Percentiles rank a stretch among this genome's conserved stretches.
Conservation (phyloP, 2,113 vertebrate species). For the Potamarius usumacintae region DNA sequence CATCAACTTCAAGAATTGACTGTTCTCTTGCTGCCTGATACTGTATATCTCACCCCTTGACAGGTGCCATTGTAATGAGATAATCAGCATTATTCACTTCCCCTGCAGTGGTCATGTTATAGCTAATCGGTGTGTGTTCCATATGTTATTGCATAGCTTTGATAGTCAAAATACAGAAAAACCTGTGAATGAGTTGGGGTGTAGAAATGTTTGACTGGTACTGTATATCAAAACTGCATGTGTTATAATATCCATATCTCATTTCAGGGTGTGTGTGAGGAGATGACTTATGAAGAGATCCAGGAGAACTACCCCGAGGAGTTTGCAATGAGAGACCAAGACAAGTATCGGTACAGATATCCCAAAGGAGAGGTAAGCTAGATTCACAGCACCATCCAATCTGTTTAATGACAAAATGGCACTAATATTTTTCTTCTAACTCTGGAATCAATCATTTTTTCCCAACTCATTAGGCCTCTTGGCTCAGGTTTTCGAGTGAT, state of each 20-base stretch:
- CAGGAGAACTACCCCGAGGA: conserved; percentile 82
- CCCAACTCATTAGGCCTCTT: not conserved
- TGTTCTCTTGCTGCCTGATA: too few relatives aligned
- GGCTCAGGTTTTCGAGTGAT: not conserved
- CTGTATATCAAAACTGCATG: not conserved
- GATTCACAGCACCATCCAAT: not conserved
- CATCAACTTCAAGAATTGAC: too few relatives aligned
- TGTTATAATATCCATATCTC: not conserved
- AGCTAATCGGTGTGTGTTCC: too few relatives aligned
- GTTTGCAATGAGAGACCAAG: conserved; percentile 87
- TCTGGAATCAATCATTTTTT: not conserved
- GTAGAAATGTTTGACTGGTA: too few relatives aligned
- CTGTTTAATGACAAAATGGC: not conserved
- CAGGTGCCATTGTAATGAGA: too few relatives aligned
- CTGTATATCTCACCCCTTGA: too few relatives aligned
- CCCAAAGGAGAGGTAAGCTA: conserved; percentile 84
- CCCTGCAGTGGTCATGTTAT: too few relatives aligned
- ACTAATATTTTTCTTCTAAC: not conserved
- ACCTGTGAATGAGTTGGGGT: too few relatives aligned
- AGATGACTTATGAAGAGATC: conserved; percentile 90
- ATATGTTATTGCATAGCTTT: too few relatives aligned
- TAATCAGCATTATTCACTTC: too few relatives aligned
- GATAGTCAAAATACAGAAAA: too few relatives aligned
- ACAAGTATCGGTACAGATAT: conserved; percentile 92
- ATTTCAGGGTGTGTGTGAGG: conserved; percentile 86